phyloP scores from a whole-genome alignment of 2,888 invertebrate species.

The Melinopterus prodromus region DNA sequence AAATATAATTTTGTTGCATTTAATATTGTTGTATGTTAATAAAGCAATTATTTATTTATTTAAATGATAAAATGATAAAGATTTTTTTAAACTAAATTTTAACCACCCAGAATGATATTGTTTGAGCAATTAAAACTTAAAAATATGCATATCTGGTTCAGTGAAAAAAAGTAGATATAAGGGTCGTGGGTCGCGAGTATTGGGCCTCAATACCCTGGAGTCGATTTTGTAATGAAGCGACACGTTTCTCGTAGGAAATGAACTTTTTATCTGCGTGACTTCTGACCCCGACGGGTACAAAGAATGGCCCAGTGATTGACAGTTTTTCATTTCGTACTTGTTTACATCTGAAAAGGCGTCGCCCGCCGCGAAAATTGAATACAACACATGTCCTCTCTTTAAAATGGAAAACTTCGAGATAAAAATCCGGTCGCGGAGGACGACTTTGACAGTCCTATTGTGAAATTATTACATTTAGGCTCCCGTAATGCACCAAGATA shows the following conservation, averaged over 20 bases:
- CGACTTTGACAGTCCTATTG: constrained; percentile 8
- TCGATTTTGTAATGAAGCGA: not conserved
- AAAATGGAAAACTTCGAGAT: constrained; percentile 1
- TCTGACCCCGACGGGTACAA: constrained; percentile 45
- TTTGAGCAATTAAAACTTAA: too few species aligned
- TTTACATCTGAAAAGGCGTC: constrained; percentile 46
- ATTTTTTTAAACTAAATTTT: too few species aligned
- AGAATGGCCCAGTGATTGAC: constrained; percentile 46
- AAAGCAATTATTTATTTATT: too few species aligned
- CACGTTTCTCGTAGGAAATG: constrained; percentile 56
- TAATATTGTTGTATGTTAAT: too few species aligned
- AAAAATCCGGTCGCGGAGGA: not conserved
- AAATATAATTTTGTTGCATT: too few species aligned
- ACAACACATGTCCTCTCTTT: constrained; percentile 12
- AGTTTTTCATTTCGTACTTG: constrained; percentile 48
- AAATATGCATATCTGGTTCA: too few species aligned
- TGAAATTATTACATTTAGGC: constrained; percentile 11
- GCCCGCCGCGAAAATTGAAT: constrained; percentile 34
- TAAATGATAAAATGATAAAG: too few species aligned
- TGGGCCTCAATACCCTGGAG: not conserved
- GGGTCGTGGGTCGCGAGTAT: too few species aligned
- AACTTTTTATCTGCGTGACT: constrained; percentile 57
- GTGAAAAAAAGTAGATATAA: too few species aligned
- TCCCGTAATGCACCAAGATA: constrained; percentile 10
- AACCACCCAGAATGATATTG: too few species aligned